Evolutionary conservation across 2,797 vertebrate genomes (phyloP).

Genomic region (Scleropages formosus): DNA sequence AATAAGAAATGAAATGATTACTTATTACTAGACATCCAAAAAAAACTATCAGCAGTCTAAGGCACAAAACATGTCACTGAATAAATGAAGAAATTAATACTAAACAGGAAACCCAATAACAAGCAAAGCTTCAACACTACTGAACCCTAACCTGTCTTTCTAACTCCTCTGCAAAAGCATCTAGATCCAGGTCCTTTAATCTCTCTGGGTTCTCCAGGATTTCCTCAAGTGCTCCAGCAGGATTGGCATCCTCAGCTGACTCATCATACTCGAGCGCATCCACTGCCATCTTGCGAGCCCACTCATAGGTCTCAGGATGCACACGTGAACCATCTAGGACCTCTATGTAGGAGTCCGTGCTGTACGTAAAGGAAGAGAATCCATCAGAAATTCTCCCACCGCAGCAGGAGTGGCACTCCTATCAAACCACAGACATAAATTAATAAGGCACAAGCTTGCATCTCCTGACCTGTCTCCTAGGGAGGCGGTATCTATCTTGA

Average conservation of each 20-base stretch:
- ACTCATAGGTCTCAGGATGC: constrained; percentile 97
- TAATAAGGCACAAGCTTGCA: too few species aligned
- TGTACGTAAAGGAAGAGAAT: constrained; percentile 50
- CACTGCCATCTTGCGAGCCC: constrained; percentile 98
- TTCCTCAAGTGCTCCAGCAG: constrained; percentile 93
- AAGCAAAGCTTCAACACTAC: too few species aligned
- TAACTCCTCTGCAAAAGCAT: constrained; percentile 97
- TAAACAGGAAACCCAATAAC: background rate
- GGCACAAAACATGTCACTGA: background rate
- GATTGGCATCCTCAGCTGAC: constrained; percentile 96
- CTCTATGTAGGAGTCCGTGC: constrained; percentile 97
- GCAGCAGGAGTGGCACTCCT: too few species aligned
- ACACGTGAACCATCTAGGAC: constrained; percentile 96
- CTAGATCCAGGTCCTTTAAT: constrained; percentile 93
- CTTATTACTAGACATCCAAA: background rate
- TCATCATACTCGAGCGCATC: constrained; percentile 97
- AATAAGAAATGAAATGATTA: background rate
- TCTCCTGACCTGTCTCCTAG: constrained; percentile 87
- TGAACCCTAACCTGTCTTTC: constrained; percentile 85
- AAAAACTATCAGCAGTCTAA: background rate
- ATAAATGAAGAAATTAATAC: background rate
- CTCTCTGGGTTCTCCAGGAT: constrained; percentile 97
- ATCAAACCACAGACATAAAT: too few species aligned
- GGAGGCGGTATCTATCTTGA: constrained; percentile 97
- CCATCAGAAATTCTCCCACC: background rate